Evolutionary conservation across 2,797 vertebrate species (phyloP), one percentile per base, ranked within the genome.

Genomic region (Rhadinocentrus ornatus): DNA sequence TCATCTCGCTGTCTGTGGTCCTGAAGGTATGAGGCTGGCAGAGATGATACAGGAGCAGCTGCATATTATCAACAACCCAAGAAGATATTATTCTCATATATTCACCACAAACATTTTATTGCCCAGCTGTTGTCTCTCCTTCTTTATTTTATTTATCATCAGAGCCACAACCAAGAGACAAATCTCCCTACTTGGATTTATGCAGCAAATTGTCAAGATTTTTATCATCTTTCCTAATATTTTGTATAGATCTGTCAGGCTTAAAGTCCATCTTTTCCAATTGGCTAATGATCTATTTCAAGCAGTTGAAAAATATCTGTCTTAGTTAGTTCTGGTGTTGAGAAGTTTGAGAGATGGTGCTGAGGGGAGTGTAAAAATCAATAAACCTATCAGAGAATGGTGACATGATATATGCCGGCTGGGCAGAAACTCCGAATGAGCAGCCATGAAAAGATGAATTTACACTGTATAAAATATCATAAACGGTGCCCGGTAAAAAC

Each of bases 271-370:
- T 86, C 78, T 85, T 83, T 85, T 87, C 83, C 88, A 84, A 89
- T 90, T 82, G 89, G 88, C 86, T 93, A 93, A 93, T 93, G 88
- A 93, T 92, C 90, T 89, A 91, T 94, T 92, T 89, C 84, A 85
- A 86, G 82, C 86, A 73, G 81, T 88, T 83, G 86, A 89, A 88
- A 91, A 90, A 90, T 89, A 93, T 92, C 90, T 86, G 82, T 93
- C 91, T 93, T 89, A 86, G 89, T 93, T 93, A 92, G 90, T 88
- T 84, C 74, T 86, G 82, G 69, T 79, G 91, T 71, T 89, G 87
- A 90, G 88, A 91, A 91, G 81, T 90, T 89, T 92, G 91, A 91
- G 86, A 71, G 88, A 91, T 91, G 88, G 88, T 61, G 82, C 80
- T 66, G 83, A 85, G 82, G 74, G 75, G 83, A 85, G 88, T 62